phyloP scores from a whole-genome alignment of 2,113 vertebrate genomes.

The Amblyopsis rosae region DNA sequence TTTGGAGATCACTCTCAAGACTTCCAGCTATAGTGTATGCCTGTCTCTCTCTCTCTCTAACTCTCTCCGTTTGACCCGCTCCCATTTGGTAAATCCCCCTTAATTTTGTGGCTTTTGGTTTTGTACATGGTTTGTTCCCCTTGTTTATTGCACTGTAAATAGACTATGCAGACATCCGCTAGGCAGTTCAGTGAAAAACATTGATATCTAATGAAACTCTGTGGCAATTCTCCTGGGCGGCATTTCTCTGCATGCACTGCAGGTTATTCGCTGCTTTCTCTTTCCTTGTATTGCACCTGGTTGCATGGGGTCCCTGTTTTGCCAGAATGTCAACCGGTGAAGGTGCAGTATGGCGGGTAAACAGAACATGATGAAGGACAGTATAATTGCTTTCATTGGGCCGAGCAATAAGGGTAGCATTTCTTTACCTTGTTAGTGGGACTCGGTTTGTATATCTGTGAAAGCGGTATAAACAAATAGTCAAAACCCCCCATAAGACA shows the following conservation, averaged over 20 bases:
- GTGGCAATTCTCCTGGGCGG: constrained; percentile 49
- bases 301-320: constrained; percentile 59
- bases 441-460: constrained; percentile 18
- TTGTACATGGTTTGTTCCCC: constrained; percentile 37
- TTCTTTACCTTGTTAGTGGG: constrained; percentile 23
- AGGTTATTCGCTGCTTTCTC: constrained; percentile 18
- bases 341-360: constrained; percentile 56
- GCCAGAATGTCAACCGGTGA: constrained; percentile 57
- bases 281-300: constrained; percentile 48
- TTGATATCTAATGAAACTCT: constrained; percentile 58
- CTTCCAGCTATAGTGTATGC: constrained; percentile 31
- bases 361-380: constrained; percentile 59
- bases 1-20: constrained; percentile 60
- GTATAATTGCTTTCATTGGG: constrained; percentile 40
- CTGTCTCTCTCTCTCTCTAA: constrained; percentile 15
- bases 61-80: background rate
- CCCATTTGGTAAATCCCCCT: constrained; percentile 43
- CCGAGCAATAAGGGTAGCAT: constrained; percentile 22
- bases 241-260: constrained; percentile 45
- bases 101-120: constrained; percentile 64
- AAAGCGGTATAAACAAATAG: constrained; percentile 28
- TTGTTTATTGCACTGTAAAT: constrained; percentile 58
- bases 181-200: constrained; percentile 36
- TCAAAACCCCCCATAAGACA: constrained; percentile 31
- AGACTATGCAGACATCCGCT: constrained; percentile 32